phyloP scores from a whole-genome alignment of 1,140 invertebrate species.

The Macrotrachela quadricornifera region DNA sequence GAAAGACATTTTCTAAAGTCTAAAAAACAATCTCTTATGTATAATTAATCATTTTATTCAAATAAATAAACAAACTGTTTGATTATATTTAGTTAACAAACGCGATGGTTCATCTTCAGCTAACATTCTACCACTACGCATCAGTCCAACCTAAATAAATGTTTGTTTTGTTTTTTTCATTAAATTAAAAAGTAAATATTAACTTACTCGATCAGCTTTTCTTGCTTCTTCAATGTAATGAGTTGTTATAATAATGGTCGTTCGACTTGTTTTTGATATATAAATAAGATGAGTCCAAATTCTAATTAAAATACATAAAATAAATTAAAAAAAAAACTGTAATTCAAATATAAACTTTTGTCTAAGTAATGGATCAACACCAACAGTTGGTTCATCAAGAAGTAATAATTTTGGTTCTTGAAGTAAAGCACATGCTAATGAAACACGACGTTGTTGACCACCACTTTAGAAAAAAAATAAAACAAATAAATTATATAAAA shows the following conservation, averaged over 20 bases:
- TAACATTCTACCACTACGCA: constrained; percentile 66
- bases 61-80: constrained; percentile 13
- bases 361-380: constrained; percentile 65
- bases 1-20: constrained; percentile 73
- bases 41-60: not conserved
- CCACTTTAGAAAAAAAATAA: constrained; percentile 35
- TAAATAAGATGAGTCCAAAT: constrained; percentile 74
- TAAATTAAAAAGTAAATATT: not conserved
- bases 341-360: constrained; percentile 44
- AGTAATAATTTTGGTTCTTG: constrained; percentile 76
- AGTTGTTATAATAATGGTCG: constrained; percentile 75
- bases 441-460: constrained; percentile 70
- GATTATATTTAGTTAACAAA: constrained; percentile 52
- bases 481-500: not conserved
- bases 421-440: constrained; percentile 70
- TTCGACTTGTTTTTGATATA: constrained; percentile 51
- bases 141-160: constrained; percentile 58
- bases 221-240: constrained; percentile 79
- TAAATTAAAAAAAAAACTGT: not conserved
- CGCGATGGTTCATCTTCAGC: constrained; percentile 71
- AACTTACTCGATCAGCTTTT: constrained; percentile 55
- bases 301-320: constrained; percentile 37
- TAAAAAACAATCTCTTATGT: constrained; percentile 33
- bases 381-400: constrained; percentile 79
- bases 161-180: not conserved